Percentiles rank a stretch among this genome's conserved stretches.
These are phyloP conservation scores for Drosophila helvetica DNA, from an alignment of 2,888 invertebrate species.

Conservation along the genomic window DNA sequence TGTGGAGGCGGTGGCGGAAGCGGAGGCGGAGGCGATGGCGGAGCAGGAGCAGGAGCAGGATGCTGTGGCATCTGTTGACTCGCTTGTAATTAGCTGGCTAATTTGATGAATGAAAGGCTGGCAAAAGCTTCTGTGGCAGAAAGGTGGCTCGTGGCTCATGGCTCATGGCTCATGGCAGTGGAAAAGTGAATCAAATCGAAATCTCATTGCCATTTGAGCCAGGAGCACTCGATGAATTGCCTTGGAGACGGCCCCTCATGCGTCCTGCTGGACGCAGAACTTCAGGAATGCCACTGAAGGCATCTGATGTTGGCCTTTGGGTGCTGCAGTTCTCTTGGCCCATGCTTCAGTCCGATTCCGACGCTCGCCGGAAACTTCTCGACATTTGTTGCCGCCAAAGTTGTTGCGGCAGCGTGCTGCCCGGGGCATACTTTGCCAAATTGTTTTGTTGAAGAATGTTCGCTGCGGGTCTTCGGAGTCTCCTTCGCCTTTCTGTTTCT, in stretches of 20 bases:
- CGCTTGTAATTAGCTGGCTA: constrained; percentile 30
- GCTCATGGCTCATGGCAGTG: neutral
- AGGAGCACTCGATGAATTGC: neutral
- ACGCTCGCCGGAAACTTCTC: constrained; percentile 8
- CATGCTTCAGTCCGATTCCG: too few relatives aligned
- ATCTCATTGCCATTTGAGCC: neutral
- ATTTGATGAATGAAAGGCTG: constrained; percentile 25
- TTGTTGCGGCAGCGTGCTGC: constrained; percentile 31
- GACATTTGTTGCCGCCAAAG: constrained; percentile 8
- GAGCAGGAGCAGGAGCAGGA: neutral
- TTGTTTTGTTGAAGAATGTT: constrained; percentile 52
- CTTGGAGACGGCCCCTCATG: neutral
- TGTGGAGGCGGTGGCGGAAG: neutral
- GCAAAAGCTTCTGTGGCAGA: neutral
- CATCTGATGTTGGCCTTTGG: neutral
- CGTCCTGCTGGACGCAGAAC: too few relatives aligned
- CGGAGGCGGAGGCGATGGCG: neutral
- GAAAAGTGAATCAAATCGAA: neutral
- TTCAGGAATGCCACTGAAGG: neutral
- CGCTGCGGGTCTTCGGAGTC: neutral
- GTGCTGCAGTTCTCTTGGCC: neutral
- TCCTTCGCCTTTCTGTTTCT: neutral
- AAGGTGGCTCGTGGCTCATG: neutral
- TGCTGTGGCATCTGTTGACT: constrained; percentile 13
- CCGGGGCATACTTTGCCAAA: constrained; percentile 49